Base-by-base conservation (phyloP, 2,113 vertebrate species). In the Pseudorectes ferrugineus region DNA sequence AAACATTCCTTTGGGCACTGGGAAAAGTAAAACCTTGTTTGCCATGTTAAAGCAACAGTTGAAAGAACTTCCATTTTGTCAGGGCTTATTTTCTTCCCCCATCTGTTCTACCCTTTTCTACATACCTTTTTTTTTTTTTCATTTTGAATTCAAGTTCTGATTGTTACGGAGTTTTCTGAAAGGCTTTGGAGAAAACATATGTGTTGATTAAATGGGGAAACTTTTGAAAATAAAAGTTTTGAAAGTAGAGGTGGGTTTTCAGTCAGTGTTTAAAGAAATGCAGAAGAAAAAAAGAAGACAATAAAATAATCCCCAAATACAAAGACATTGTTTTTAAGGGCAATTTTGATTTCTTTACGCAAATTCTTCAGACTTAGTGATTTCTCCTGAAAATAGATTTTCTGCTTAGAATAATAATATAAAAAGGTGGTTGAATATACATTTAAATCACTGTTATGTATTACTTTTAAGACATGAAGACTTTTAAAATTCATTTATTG, bases 1-100 rank as follows among this genome's bases (percentile, higher is more conserved):
- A 96, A 96, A 71, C 97, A 78, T 98, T 91, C 97, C 96, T 96
- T 14, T 40, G 81, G 58, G 14, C 29, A 9, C 0, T 70, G 66
- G 38, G 51, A 74, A 85, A 38, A 85, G 35, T 26, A 70, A 74
- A 70, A 14, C 9, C 10, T 78, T 48, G 5, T 43, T 73, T 85
- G 43, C 59, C 26, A 7, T 36, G 12, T 51, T 82, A 67, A 71
- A 94, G 48, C 19, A 55, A 68, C 52, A 75, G 40, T 29, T 43
- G 22, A 90, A 71, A 43, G 48, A 88, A 68, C 28, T 77, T 85
- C 38, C 19, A 33, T 63, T 94, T 82, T 88, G 23, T 61, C 54
- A 51, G 21, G 15, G 10, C 49, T 92, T 79, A n/a, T 72, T 85
- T 90, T 72, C 73, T 57, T 78, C 67, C 7, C 67, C 31, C 11